A percentile compares a stretch with the other conserved stretches of the same genome.
Conservation (phyloP, 2,797 vertebrate species). For the Tauraco hartlaubi region DNA sequence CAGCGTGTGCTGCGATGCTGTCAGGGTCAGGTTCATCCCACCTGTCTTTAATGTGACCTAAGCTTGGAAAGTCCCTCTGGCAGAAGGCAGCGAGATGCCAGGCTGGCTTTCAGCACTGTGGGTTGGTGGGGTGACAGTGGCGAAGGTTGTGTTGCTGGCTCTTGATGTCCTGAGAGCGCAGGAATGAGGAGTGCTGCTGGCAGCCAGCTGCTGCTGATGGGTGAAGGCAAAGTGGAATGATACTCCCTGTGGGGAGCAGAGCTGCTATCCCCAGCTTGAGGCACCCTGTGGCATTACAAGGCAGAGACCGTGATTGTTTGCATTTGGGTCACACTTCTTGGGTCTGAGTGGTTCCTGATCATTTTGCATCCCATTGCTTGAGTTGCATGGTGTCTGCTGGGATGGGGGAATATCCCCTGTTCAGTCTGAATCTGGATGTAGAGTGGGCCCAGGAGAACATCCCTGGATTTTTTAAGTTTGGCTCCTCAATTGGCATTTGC, state of each 20-base stretch:
- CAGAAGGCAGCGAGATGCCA: neutral
- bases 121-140: neutral
- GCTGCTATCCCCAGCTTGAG: neutral
- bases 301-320: neutral
- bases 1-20: accelerated
- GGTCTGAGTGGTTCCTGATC: accelerated
- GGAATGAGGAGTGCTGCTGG: neutral
- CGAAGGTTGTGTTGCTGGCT: neutral
- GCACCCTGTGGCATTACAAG: accelerated
- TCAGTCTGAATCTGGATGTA: neutral
- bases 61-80: neutral
- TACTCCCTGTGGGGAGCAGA: neutral
- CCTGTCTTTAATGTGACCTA: accelerated
- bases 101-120: neutral
- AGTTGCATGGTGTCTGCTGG: neutral
- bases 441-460: neutral
- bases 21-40: neutral
- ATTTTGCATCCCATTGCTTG: neutral
- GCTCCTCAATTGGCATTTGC: neutral
- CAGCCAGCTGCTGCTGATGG: too few species aligned
- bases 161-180: accelerated
- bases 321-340: neutral
- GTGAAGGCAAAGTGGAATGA: neutral
- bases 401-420: neutral
- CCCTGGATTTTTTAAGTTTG: neutral